Base-by-base conservation (phyloP, 1,140 invertebrate species). In the Drosophila nigrodunni region DNA sequence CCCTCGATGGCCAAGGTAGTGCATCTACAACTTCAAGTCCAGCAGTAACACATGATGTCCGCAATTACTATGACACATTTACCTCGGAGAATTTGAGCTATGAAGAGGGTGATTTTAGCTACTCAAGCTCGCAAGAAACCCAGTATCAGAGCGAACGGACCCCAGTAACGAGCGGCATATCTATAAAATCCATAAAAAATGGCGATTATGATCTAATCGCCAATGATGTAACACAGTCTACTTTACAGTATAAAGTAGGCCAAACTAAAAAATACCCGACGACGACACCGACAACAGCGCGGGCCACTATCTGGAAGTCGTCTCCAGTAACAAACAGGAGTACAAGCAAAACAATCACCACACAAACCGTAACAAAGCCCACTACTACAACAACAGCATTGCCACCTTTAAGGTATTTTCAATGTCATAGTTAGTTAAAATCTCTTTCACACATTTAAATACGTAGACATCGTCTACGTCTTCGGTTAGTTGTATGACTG, bases 401-500 rank as follows among this genome's bases (percentile, higher is more conserved):
- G 18, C 54, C 58, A 52, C 57, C 70, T 15, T 50, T 49, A 77
- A 90, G 86, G 86, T 90, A 90, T 74, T 85, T 68, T 55, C 37
- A 30, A 46, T 46, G 37, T 11, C 67, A 25, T 43, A 57, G 70
- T 62, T 43, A 50, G 21, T 46, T 3, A 50, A 46, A 46, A 47
- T 44, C n/a, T 7, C 2, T 41, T n/a, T n/a, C 13, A n/a, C 21
- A 41, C 34, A 49, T 41, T 21, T 37, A 49, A 41, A 52, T 58
- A 59, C 54, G 21, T 52, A 67, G 57, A 21, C 41, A 59, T 39
- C 18, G 15, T 73, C 41, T 66, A 30, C 18, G 15, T 73, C 41
- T 47, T 35, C 25, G 25, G 55, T 35, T 67, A 35, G 43, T 41
- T 57, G 9, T 41, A 41, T 67, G 34, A 44, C 4, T 10, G 41